Conservation (phyloP, 2,797 vertebrate species). For the Alauda arvensis region DNA sequence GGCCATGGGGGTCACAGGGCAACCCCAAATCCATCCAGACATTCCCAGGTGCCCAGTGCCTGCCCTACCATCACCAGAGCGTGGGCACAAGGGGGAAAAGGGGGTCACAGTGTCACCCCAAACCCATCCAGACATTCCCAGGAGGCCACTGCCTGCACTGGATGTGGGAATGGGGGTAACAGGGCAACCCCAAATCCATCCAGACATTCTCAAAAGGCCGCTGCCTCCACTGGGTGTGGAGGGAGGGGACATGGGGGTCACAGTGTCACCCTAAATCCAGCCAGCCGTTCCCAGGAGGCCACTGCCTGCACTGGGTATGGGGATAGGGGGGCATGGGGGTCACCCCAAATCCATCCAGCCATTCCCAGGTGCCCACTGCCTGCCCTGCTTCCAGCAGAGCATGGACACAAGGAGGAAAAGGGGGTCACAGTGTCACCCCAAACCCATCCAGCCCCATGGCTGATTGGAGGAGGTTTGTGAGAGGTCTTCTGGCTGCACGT, state of each 20-base stretch:
- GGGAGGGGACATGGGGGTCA: background rate
- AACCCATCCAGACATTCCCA: background rate
- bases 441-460: background rate
- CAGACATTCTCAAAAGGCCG: background rate
- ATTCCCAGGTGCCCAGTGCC: background rate
- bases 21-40: background rate
- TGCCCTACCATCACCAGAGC: background rate
- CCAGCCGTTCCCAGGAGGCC: background rate
- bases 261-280: background rate
- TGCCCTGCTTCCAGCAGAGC: background rate
- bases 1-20: background rate
- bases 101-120: background rate
- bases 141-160: background rate
- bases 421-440: background rate
- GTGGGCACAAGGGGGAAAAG: background rate
- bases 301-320: background rate
- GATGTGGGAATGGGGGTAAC: background rate
- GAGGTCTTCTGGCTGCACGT: background rate
- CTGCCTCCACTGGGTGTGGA: too few relatives aligned
- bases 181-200: background rate
- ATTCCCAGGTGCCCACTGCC: background rate
- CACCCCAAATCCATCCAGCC: background rate
- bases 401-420: background rate
- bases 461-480: background rate
- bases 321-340: background rate